Conservation (phyloP, 2,113 vertebrate genomes). For the Dasypus novemcinctus region DNA sequence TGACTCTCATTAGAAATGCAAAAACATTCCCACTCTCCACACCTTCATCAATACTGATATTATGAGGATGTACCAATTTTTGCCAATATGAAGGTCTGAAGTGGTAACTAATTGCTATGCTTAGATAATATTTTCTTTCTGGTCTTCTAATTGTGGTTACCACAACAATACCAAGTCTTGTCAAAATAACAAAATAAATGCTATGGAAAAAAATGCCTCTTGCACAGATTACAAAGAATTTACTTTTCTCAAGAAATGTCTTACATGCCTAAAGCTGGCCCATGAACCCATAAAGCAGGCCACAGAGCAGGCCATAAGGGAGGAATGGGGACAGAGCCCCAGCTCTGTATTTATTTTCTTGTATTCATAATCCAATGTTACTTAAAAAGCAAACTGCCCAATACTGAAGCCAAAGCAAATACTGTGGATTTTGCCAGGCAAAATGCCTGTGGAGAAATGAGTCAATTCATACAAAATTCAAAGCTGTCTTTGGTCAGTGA, state of each 20-base stretch:
- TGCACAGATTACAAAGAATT: constrained; percentile 42
- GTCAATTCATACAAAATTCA: constrained; percentile 80
- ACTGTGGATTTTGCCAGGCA: constrained; percentile 71
- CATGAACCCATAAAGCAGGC: constrained; percentile 36
- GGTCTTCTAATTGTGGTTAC: constrained; percentile 9
- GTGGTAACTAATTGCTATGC: neutral
- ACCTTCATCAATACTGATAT: neutral
- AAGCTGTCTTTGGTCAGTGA: constrained; percentile 78
- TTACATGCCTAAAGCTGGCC: constrained; percentile 49
- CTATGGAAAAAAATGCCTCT: neutral
- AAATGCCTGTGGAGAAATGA: constrained; percentile 80
- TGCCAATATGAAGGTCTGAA: neutral
- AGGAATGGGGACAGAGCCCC: constrained; percentile 51
- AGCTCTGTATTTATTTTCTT: constrained; percentile 74
- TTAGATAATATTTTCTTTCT: constrained; percentile 40
- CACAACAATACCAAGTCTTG: constrained; percentile 40
- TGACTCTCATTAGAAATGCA: neutral
- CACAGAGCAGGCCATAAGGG: neutral
- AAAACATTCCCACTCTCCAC: neutral
- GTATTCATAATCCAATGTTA: constrained; percentile 75
- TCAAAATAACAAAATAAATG: constrained; percentile 59
- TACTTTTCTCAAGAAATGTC: constrained; percentile 65
- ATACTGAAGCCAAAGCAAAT: constrained; percentile 74
- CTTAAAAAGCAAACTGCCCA: constrained; percentile 76
- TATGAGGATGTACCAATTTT: constrained; percentile 9